Evolutionary conservation across 2,113 vertebrate species (phyloP), one percentile per base, ranked within the genome.

Genomic region (Phalacrocorax brasilianus): DNA sequence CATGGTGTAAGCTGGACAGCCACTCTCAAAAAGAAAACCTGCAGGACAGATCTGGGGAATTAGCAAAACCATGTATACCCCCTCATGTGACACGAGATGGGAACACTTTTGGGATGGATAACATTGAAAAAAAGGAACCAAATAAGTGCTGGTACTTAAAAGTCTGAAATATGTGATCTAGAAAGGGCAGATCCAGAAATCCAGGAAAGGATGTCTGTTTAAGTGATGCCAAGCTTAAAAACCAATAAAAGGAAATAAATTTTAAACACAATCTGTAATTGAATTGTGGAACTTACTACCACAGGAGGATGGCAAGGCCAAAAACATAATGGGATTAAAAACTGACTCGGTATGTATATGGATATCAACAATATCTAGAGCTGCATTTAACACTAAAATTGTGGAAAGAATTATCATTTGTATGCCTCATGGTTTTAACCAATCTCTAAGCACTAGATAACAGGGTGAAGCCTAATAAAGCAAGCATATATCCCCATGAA

Each of bases 281-380:
- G 68, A 81, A 92, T 81, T 89, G 66, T 35, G 56, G 83, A 87
- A 78, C 45, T 91, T 38, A 75, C 24, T 72, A 78, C 61, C 83
- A 91, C 76, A 85, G 91, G 76, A 95, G 93, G 70, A 91, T 27
- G 15, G 58, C 45, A 86, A 78, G n/a, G 80, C 88, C 94, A 94
- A 95, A 93, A 85, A 5, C 49, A 49, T 94, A 96, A 95, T 68
- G 84, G 83, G 80, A 97, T 94, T 94, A 93, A 94, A 95, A 92
- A 72, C 42, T 61, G 56, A 93, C 52, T 96, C 73, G 58, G 58
- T 84, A 45, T 2, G 6, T 72, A 44, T 45, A 70, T 72, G 22
- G 49, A 88, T 89, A 95, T 53, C 81, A 56, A 94, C 72, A 52
- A 19, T n/a, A 95, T 38, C 72, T 75, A 85, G 52, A 91, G 56